A percentile compares a stretch with the other conserved stretches of the same genome.
These are phyloP conservation scores for Papilio protenor DNA, from an alignment of 2,888 invertebrate genomes.

Conservation along the genomic window DNA sequence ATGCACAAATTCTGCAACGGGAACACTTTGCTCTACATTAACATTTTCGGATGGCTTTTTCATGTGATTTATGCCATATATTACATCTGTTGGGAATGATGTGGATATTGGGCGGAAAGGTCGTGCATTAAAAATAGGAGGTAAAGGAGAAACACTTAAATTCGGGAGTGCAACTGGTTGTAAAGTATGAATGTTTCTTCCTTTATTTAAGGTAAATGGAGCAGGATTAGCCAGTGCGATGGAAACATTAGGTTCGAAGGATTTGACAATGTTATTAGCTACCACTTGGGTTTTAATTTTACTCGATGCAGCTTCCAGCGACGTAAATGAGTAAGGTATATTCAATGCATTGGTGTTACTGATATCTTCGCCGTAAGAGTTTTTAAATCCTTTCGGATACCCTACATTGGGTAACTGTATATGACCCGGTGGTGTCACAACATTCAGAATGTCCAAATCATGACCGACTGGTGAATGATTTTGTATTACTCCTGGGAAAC, in stretches of 20 bases:
- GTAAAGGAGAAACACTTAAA: constrained; percentile 85
- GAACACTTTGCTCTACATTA: constrained; percentile 86
- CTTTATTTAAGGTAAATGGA: constrained; percentile 75
- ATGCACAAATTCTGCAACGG: constrained; percentile 87
- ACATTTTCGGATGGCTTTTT: constrained; percentile 69
- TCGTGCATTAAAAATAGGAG: constrained; percentile 86
- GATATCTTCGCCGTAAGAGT: constrained; percentile 78
- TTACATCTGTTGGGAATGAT: constrained; percentile 56
- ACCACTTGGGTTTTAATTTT: constrained; percentile 74
- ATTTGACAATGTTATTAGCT: constrained; percentile 58
- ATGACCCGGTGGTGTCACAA: constrained; percentile 58
- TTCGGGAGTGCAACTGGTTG: constrained; percentile 87
- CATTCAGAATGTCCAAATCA: constrained; percentile 60
- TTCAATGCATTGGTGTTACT: constrained; percentile 64
- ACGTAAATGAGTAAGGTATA: constrained; percentile 70
- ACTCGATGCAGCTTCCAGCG: constrained; percentile 73
- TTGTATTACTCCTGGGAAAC: constrained; percentile 60
- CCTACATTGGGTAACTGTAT: constrained; percentile 72
- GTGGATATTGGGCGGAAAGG: constrained; percentile 77
- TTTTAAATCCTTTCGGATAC: constrained; percentile 69
- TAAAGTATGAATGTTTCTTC: constrained; percentile 78
- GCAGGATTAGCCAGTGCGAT: constrained; percentile 75
- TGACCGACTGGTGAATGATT: constrained; percentile 62
- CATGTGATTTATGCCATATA: constrained; percentile 68
- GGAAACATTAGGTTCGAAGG: constrained; percentile 62